These are phyloP conservation scores for Helleia helle DNA, from an alignment of 2,888 invertebrate genomes.

Conservation along the genomic window DNA sequence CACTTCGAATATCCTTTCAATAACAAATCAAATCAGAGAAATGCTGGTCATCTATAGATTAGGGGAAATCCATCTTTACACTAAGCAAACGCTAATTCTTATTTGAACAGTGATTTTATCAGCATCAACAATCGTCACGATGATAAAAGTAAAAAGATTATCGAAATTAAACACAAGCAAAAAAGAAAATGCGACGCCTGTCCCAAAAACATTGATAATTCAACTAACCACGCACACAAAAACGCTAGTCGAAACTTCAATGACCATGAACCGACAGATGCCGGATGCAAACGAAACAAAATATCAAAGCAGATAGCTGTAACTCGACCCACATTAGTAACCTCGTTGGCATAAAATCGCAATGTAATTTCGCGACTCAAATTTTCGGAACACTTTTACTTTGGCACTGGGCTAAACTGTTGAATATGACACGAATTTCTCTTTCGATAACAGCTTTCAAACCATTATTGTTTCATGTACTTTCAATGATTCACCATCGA, in stretches of 20 bases:
- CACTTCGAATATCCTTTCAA: too few relatives aligned
- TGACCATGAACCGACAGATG: conserved; percentile 45
- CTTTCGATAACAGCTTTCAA: conserved; percentile 43
- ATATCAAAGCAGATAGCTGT: conserved; percentile 60
- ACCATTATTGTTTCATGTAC: neutral
- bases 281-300: conserved; percentile 45
- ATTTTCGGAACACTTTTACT: conserved; percentile 73
- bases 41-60: too few relatives aligned
- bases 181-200: neutral
- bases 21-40: too few relatives aligned
- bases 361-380: conserved; percentile 70
- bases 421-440: conserved; percentile 69
- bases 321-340: conserved; percentile 64
- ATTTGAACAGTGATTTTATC: too few relatives aligned
- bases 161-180: conserved; percentile 3
- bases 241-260: conserved; percentile 27
- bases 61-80: too few relatives aligned
- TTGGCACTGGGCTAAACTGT: conserved; percentile 47
- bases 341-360: conserved; percentile 70
- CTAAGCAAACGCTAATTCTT: too few relatives aligned
- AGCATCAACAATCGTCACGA: too few relatives aligned
- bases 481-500: neutral
- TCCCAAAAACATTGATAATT: conserved; percentile 2
- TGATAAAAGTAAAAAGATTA: too few relatives aligned
- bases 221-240: conserved; percentile 2